Evolutionary conservation across 2,113 vertebrate genomes (phyloP).

Genomic region (Blennius ocellaris): DNA sequence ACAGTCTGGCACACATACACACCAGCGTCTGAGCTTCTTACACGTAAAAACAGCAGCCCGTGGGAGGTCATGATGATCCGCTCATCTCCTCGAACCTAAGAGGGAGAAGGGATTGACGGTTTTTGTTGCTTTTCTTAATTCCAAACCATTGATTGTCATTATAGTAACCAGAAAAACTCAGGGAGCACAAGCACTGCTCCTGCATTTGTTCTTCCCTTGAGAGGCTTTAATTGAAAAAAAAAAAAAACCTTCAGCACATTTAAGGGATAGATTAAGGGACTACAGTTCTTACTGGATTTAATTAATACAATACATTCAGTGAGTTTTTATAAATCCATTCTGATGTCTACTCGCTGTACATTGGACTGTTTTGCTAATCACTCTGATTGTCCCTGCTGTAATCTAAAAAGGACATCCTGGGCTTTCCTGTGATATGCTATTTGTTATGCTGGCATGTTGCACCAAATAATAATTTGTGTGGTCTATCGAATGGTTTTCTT

Average conservation of each 20-base stretch:
- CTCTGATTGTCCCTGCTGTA: too few species aligned
- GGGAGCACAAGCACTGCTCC: not conserved
- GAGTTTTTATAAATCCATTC: not conserved
- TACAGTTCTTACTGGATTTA: slow-evolving; percentile 1
- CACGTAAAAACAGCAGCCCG: slow-evolving; percentile 90
- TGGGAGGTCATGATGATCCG: slow-evolving; percentile 89
- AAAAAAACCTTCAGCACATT: not conserved
- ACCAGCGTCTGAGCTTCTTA: slow-evolving; percentile 88
- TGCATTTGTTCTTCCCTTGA: not conserved
- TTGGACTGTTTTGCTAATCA: too few species aligned
- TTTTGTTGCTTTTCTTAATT: not conserved
- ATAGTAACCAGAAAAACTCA: not conserved
- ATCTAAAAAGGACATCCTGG: too few species aligned
- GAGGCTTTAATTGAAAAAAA: slow-evolving; percentile 1
- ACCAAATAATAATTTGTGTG: too few species aligned
- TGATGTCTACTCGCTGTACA: not conserved
- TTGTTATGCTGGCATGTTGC: too few species aligned
- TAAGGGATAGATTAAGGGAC: slow-evolving; percentile 1
- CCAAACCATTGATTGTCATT: not conserved
- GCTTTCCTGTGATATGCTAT: too few species aligned
- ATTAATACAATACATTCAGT: not conserved
- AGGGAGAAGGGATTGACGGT: not conserved
- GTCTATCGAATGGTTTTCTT: too few species aligned
- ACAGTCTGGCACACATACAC: slow-evolving; percentile 94
- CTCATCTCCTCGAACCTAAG: slow-evolving; percentile 89